phyloP scores from a whole-genome alignment of 1,140 invertebrate species.

The Caerostris extrusa region DNA sequence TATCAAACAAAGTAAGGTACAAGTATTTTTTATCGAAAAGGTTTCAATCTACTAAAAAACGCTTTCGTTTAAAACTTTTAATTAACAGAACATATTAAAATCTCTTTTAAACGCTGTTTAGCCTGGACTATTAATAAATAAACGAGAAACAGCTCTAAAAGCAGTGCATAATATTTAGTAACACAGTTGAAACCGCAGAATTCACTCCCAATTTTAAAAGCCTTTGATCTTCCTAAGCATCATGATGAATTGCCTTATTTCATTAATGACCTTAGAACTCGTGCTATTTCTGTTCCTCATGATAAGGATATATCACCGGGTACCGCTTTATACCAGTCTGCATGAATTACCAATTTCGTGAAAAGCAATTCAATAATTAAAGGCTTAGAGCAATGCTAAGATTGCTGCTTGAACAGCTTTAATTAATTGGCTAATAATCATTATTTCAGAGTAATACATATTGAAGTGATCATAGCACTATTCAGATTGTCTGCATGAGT shows the following conservation, averaged over 20 bases:
- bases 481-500: not conserved
- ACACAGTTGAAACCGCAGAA: not conserved
- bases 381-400: not conserved
- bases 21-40: no score
- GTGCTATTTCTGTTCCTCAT: not conserved
- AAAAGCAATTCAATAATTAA: constrained; percentile 47
- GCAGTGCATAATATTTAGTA: not conserved
- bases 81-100: no score
- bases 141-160: not conserved
- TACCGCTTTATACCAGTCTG: not conserved
- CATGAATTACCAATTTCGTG: constrained; percentile 26
- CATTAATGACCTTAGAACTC: constrained; percentile 12
- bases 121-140: not conserved
- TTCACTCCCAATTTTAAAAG: not conserved
- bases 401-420: not conserved
- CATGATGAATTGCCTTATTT: constrained; percentile 9
- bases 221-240: not conserved
- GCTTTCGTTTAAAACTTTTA: no score
- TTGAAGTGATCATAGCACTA: constrained; percentile 25
- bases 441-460: constrained; percentile 13
- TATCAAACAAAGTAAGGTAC: no score
- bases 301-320: not conserved
- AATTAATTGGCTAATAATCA: constrained; percentile 56
- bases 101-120: no score
- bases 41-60: no score